Percentiles rank a stretch among this genome's conserved stretches.
phyloP scores from a whole-genome alignment of 2,888 invertebrate species.

The Sicus ferrugineus region DNA sequence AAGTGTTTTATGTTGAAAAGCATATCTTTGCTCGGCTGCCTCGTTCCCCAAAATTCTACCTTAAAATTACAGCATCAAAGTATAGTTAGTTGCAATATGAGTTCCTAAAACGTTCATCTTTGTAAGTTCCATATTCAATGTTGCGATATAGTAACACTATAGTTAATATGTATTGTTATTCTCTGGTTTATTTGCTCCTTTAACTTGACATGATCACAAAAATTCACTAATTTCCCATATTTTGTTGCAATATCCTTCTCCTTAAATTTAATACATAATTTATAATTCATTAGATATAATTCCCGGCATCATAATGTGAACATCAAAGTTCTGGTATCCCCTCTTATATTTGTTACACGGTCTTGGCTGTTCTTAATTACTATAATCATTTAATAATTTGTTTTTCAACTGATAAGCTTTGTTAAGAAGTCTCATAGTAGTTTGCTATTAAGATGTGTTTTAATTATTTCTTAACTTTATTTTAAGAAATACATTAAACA shows the following conservation, averaged over 20 bases:
- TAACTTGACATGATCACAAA: conserved; percentile 42
- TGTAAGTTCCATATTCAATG: too few species aligned
- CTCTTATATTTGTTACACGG: conserved; percentile 1
- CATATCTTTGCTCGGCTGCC: too few species aligned
- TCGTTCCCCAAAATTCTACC: too few species aligned
- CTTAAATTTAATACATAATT: conserved; percentile 15
- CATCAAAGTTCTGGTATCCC: conserved; percentile 12
- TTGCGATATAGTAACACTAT: conserved; percentile 10
- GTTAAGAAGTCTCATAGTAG: neutral
- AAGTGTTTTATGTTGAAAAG: too few species aligned
- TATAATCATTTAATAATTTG: neutral
- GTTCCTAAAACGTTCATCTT: too few species aligned
- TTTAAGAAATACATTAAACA: neutral
- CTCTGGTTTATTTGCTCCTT: neutral
- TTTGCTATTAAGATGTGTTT: conserved; percentile 14
- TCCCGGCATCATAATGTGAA: conserved; percentile 32
- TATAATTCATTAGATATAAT: conserved; percentile 34
- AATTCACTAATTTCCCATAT: conserved; percentile 47
- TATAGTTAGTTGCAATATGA: too few species aligned
- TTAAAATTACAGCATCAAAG: too few species aligned
- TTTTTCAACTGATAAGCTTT: neutral
- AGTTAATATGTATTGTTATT: conserved; percentile 11
- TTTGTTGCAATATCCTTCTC: conserved; percentile 38
- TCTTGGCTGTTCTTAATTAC: conserved; percentile 24
- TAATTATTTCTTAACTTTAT: neutral